Evolutionary conservation across 1,140 invertebrate genomes (phyloP), one percentile per base, ranked within the genome.

Genomic region (Charaxes varanes): DNA sequence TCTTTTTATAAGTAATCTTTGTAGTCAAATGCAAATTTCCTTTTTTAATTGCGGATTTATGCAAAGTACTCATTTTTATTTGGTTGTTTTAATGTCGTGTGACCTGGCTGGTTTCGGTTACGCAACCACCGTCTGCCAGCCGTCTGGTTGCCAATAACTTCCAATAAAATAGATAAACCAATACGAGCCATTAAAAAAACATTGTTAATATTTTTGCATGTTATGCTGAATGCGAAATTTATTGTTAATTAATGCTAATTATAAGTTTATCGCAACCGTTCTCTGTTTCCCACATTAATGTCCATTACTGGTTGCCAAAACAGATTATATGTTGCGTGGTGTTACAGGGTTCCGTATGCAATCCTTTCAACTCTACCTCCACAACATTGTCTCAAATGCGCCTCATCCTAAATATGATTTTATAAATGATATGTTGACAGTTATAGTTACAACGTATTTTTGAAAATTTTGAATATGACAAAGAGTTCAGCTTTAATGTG

Each of bases 91-190:
- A n/a, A n/a, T n/a, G 6, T 22, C 26, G 15, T 15, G 3, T 24
- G 5, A 21, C 3, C n/a, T n/a, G 6, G 22, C 18, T 12, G 8
- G 14, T 10, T 6, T n/a, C 2, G 4, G 19, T 45, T 45, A 45
- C 19, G 23, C 21, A 34, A 46, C 6, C 3, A 15, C 4, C 41
- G 51, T 53, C 51, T 53, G 28, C 36, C 26, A 21, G 36, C 28
- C 37, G 46, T 50, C 52, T 54, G 52, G 32, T 38, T 14, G 28
- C 34, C 28, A 53, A 19, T 17, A 28, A 33, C n/a, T 14, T 15
- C 28, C 33, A 6, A 41, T 35, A 23, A 26, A 33, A 24, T 23
- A 40, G 13, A 36, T 34, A 41, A 34, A 24, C 34, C 6, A 31
- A 35, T 10, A 15, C 11, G 24, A 28, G 6, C 19, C 26, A 48